Evolutionary conservation across 2,797 vertebrate species (phyloP), one percentile per base, ranked within the genome.

Genomic region (Luscinia luscinia): DNA sequence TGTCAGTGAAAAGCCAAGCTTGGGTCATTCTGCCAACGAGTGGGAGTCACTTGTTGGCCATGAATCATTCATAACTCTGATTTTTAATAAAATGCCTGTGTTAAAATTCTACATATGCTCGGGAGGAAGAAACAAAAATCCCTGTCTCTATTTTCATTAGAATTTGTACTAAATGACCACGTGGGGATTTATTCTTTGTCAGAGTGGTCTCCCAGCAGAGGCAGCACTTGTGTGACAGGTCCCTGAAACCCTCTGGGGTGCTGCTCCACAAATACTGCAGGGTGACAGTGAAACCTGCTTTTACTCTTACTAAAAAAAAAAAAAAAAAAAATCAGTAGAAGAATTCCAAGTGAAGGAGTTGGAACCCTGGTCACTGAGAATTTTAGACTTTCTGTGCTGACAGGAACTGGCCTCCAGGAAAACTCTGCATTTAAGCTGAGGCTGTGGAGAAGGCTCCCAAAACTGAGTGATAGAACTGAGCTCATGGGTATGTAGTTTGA

Each of bases 1-100:
- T 97, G 96, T 89, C 84, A 77, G 90, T 17, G 94, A 57, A 90
- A 81, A 97, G 70, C 92, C 83, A 94, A 87, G 86, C 70, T 84
- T 3, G 43, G 96, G 96, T 97, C 96, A 96, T 41, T 57, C 82
- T 86, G 94, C 91, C 95, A 94, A 70, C 4, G 70, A 17, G 89
- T 90, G 91, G 83, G 89, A 97, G 88, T 91, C 90, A 80, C 89
- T 82, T 34, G 41, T 80, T 93, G 58, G 64, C 84, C 52, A 76
- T 79, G 83, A 87, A 88, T 96, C 63, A 93, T 96, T 95, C 82
- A 87, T 84, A 45, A 18, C 27, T 15, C 89, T 78, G 90, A 68
- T 85, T 62, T 81, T 83, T 93, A 86, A 79, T 90, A 74, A 81
- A 93, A 83, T 9, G 34, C 68, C 76, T 12, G 3, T 68, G 34